A percentile compares a stretch with the other conserved stretches of the same genome.
phyloP scores from a whole-genome alignment of 2,888 invertebrate genomes.

The Agrotis puta region DNA sequence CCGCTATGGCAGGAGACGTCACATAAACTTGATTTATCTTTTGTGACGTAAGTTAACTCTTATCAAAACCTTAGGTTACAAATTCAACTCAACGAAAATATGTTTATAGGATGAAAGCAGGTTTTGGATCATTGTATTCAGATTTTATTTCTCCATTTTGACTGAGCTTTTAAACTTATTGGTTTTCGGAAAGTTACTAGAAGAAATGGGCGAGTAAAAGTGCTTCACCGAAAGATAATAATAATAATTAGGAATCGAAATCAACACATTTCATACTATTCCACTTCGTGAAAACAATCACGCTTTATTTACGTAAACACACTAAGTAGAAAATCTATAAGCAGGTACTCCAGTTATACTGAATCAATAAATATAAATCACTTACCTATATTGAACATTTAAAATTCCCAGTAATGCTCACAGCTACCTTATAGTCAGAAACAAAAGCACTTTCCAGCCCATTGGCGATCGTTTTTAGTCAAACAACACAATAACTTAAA shows the following conservation, averaged over 20 bases:
- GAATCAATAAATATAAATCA: neutral
- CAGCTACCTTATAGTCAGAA: slow-evolving; percentile 43
- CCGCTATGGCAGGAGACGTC: slow-evolving; percentile 84
- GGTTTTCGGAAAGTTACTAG: neutral
- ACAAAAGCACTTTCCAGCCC: slow-evolving; percentile 56
- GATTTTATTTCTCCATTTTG: slow-evolving; percentile 2
- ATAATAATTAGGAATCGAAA: neutral
- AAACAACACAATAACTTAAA: slow-evolving; percentile 61
- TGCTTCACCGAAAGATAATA: neutral
- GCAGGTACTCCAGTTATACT: neutral
- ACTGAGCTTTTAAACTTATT: neutral
- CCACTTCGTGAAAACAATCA: neutral
- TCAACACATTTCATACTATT: neutral
- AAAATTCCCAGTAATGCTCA: slow-evolving; percentile 8
- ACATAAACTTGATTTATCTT: slow-evolving; percentile 90
- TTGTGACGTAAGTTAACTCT: slow-evolving; percentile 85
- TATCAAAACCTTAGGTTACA: slow-evolving; percentile 82
- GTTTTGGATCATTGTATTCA: slow-evolving; percentile 17
- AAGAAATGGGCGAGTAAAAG: neutral
- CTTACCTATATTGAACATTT: neutral
- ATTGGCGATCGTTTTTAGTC: slow-evolving; percentile 51
- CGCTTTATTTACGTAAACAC: neutral
- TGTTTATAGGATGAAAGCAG: slow-evolving; percentile 53
- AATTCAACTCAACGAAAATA: slow-evolving; percentile 71
- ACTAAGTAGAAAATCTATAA: neutral